Conservation (phyloP, 2,888 invertebrate genomes). For the Agrypnus murinus region DNA sequence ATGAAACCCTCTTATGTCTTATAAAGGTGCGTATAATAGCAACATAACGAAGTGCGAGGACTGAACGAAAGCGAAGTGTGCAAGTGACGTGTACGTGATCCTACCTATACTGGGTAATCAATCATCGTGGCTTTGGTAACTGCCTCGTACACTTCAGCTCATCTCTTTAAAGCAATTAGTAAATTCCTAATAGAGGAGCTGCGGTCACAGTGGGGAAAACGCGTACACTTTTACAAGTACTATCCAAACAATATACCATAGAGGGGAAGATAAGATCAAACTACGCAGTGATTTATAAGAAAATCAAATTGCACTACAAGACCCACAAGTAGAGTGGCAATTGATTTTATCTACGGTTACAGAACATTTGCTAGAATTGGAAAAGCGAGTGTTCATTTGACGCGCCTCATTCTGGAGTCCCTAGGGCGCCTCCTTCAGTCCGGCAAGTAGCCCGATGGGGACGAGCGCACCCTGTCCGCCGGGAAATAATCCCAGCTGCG, state of each 20-base stretch:
- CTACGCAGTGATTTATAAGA: slow-evolving; percentile 61
- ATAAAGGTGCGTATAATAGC: slow-evolving; percentile 35
- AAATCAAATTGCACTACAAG: slow-evolving; percentile 61
- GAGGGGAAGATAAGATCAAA: slow-evolving; percentile 56
- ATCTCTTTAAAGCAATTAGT: slow-evolving; percentile 56
- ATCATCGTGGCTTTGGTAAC: slow-evolving; percentile 61
- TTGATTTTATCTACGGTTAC: slow-evolving; percentile 66
- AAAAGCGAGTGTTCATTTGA: slow-evolving; percentile 61
- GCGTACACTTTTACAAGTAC: not conserved
- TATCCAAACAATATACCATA: not conserved
- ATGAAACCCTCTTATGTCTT: slow-evolving; percentile 39
- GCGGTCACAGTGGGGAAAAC: slow-evolving; percentile 19
- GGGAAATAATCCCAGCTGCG: slow-evolving; percentile 54
- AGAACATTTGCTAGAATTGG: slow-evolving; percentile 65
- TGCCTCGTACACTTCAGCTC: slow-evolving; percentile 52
- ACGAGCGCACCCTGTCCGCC: slow-evolving; percentile 51
- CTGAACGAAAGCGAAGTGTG: slow-evolving; percentile 54
- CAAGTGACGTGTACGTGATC: slow-evolving; percentile 58
- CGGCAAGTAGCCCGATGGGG: slow-evolving; percentile 56
- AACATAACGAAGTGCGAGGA: slow-evolving; percentile 47
- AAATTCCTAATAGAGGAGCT: slow-evolving; percentile 52
- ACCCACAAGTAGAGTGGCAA: slow-evolving; percentile 62
- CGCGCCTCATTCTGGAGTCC: slow-evolving; percentile 56
- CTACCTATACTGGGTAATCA: slow-evolving; percentile 60
- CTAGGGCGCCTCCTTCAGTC: slow-evolving; percentile 53